A percentile compares a stretch with the other conserved stretches of the same genome.
phyloP scores from a whole-genome alignment of 2,888 invertebrate species.

The Apotomis capreana region DNA sequence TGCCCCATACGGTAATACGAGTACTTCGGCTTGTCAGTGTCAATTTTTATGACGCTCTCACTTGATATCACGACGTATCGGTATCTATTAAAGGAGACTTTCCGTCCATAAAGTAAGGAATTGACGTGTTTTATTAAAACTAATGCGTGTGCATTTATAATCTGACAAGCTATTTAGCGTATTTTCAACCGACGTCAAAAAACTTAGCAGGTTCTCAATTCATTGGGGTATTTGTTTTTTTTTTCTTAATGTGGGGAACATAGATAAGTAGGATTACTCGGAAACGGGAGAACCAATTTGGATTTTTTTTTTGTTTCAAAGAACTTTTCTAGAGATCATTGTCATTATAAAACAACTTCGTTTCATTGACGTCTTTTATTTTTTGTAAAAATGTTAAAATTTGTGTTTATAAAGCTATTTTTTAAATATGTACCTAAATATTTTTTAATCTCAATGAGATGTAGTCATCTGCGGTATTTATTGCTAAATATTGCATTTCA shows the following conservation, averaged over 20 bases:
- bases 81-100: constrained; percentile 49
- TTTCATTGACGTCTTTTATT: too few relatives aligned
- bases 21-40: constrained; percentile 72
- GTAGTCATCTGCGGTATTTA: constrained; percentile 56
- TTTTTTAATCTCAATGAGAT: constrained; percentile 47
- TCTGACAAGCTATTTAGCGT: background rate
- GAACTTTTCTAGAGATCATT: too few relatives aligned
- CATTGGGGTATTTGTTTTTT: too few relatives aligned
- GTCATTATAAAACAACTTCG: too few relatives aligned
- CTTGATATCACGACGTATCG: constrained; percentile 62
- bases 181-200: too few relatives aligned
- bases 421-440: constrained; percentile 48
- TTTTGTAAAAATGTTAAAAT: too few relatives aligned
- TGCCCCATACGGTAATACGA: constrained; percentile 75
- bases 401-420: constrained; percentile 5
- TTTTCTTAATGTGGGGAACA: too few relatives aligned
- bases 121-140: constrained; percentile 40
- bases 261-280: too few relatives aligned
- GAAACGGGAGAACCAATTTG: too few relatives aligned
- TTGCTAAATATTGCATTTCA: constrained; percentile 75
- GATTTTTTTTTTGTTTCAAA: too few relatives aligned
- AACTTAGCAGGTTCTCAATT: too few relatives aligned
- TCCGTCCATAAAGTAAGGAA: constrained; percentile 45
- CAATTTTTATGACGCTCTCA: constrained; percentile 76
- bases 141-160: constrained; percentile 38